Base-by-base conservation (phyloP, 2,113 vertebrate genomes). In the Bujurquina vittata region DNA sequence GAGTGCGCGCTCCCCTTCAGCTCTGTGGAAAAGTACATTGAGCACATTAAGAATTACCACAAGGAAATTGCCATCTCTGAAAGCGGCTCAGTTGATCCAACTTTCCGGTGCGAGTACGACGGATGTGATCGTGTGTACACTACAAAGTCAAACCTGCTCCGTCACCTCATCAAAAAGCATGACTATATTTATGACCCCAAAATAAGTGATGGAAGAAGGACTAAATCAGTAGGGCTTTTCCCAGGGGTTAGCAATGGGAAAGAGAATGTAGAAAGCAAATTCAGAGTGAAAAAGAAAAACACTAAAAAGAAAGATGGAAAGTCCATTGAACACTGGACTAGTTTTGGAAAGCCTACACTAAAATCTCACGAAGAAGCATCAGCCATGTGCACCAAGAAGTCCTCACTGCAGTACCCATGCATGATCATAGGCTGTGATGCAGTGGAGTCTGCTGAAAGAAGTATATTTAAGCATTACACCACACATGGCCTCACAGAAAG, bases 91-190 rank as follows among this genome's bases (percentile, higher is more conserved):
- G 97, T 97, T 9, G 97, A 98, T 0, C 95, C 96, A 1, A 94
- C 98, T 22, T 99, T 96, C 81, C 97, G 94, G 72, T 99, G 98
- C 88, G 96, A 99, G 87, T 97, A 96, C 85, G 97, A 98, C 56
- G 96, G 92, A 37, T 99, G 98, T 61, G 98, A 99, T 83, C 96
- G 98, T 20, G 96, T 98, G 84, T 99, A 99, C 91, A 97, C 98
- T 49, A 99, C 98, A 18, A 97, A 98, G 77, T 99, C 98, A 15
- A 99, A 99, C 93, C 97, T 99, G 43, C 94, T 99, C 65, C 96
- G 98, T 35, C 98, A 99, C 87, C 96, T 99, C 87, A 98, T 99
- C 94, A 98, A 98, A 94, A 99, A 99, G 84, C 98, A 99, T 77
- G 95, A 98, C 43, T 97, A 98, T 61, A 95, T 96, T 85, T 98